These are phyloP conservation scores for Babylonia areolata DNA, from an alignment of 1,140 invertebrate species.

Conservation along the genomic window DNA sequence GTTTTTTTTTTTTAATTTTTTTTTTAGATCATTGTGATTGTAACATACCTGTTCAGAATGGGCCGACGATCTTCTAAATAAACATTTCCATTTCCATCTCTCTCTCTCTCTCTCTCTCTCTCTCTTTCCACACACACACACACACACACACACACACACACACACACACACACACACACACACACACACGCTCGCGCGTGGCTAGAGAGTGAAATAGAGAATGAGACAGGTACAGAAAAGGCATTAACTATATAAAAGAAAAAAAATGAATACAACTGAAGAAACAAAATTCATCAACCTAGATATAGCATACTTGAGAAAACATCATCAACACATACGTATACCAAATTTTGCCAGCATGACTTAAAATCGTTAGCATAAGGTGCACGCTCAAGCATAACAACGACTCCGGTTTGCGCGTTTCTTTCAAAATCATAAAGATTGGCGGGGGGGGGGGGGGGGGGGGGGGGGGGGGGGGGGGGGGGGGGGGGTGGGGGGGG, in stretches of 20 bases:
- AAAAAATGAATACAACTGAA: no score
- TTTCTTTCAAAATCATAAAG: no score
- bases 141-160: not conserved
- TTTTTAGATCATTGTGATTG: not conserved
- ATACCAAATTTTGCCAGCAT: not conserved
- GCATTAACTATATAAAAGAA: not conserved
- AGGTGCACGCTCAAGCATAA: no score
- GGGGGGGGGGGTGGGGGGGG: no score
- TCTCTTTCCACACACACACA: conserved; percentile 39
- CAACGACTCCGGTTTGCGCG: no score
- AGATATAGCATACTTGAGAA: no score
- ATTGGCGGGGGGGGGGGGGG: no score
- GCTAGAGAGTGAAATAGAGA: not conserved
- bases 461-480: no score
- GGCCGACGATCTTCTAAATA: conserved; percentile 1
- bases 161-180: not conserved
- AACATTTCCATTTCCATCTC: conserved; percentile 34
- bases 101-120: conserved; percentile 34
- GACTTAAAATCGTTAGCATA: no score
- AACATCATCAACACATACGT: not conserved
- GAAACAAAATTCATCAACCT: no score
- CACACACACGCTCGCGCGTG: not conserved
- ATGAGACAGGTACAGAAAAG: not conserved
- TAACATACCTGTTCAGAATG: no score
- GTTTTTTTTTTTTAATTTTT: not conserved